Evolutionary conservation across 2,113 vertebrate genomes (phyloP), one percentile per base, ranked within the genome.

Genomic region (Cyanoderma ruficeps): DNA sequence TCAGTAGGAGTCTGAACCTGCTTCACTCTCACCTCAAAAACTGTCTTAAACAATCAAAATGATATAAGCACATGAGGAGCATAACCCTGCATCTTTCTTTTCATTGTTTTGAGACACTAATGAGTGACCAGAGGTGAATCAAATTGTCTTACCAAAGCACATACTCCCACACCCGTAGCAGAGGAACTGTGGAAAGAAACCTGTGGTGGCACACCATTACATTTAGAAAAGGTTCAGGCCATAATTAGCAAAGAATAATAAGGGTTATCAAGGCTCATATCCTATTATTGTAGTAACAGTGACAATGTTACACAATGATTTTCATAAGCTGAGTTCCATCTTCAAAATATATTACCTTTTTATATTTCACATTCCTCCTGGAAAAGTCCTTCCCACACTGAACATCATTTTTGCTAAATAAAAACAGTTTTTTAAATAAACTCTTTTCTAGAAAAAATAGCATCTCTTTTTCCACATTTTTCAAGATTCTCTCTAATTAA

Each of bases 31-130:
- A 44, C n/a, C 30, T 85, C 22, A 92, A 37, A 67, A 35, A 50
- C 20, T 50, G 13, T 64, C 13, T 44, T 41, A 28, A 90, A 24
- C 12, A 33, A 39, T 24, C 11, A 64, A 82, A 92, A 79, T 10
- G 0, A 18, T 5, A 44, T 11, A 83, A 61, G 12, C 6, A 39
- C 11, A 10, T 27, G 35, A 52, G 2, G 9, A 22, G 2, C 20
- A 28, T 46, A 71, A 80, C 5, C 6, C n/a, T 7, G 0, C 13
- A 22, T 18, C 30, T 76, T 82, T 63, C 11, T 79, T 52, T 5
- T 67, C 59, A 15, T 21, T 77, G 2, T 77, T 82, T 47, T 35
- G 8, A 69, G 21, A 33, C 15, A 19, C 18, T 35, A 49, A 30
- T 56, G 80, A 77, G n/a, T 19, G 21, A 83, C 14, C 11, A 65